Evolutionary conservation across 2,797 vertebrate genomes (phyloP).

Genomic region (Amazona finschi): DNA sequence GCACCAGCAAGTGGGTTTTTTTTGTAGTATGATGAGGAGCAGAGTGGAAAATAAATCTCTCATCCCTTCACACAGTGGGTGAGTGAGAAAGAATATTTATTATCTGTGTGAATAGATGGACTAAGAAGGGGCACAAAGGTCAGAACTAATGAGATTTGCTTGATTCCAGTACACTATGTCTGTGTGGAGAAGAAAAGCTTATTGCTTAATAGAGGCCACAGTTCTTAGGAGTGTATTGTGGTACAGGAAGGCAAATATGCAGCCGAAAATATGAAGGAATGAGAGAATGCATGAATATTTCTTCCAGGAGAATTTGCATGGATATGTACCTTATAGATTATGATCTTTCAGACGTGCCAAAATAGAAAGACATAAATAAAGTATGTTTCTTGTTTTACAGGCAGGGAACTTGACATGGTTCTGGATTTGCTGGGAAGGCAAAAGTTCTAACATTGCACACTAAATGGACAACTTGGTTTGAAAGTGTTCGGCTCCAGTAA

Average conservation of each 20-base stretch:
- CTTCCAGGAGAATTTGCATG: neutral
- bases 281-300: neutral
- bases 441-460: neutral
- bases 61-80: neutral
- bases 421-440: neutral
- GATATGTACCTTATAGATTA: neutral
- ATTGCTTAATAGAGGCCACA: neutral
- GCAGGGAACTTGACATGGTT: neutral
- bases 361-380: neutral
- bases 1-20: neutral
- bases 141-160: neutral
- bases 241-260: neutral
- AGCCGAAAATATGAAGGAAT: neutral
- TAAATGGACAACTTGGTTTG: neutral
- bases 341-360: neutral
- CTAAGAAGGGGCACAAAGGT: neutral
- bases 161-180: neutral
- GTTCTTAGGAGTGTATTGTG: neutral
- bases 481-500: neutral
- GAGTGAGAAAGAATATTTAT: neutral
- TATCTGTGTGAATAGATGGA: neutral
- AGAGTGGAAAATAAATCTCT: neutral
- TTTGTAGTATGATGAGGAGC: neutral
- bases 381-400: neutral
- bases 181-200: neutral